Base-by-base conservation (phyloP, 2,797 vertebrate genomes). In the Chiroxiphia lanceolata region DNA sequence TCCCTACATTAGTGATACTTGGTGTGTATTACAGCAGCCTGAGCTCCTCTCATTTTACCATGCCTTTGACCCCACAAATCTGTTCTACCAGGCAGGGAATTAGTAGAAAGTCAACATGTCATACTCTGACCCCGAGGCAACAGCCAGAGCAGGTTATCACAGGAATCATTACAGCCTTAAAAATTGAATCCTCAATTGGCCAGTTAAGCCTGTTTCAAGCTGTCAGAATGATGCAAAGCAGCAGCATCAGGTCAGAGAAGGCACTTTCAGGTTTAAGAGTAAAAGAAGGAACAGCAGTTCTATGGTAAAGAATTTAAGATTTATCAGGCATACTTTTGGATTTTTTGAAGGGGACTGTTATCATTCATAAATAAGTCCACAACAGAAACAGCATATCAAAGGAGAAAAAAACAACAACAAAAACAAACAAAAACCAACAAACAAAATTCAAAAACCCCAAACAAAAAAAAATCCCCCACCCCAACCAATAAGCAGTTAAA, bases 221-320 rank as follows among this genome's bases (percentile, higher is more conserved):
- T 95, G 90, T 81, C 90, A 95, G 75, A 87, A 80, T 89, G 89
- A 92, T 83, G 77, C 83, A 89, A 95, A 94, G 48, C 87, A 90
- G 56, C 50, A 81, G 2, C 63, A 90, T 34, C 65, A 50, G 59
- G 80, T 89, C 82, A 90, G 64, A 87, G 61, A 80, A 68, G 64
- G 29, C 20, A 51, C 69, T 87, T 84, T 77, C 85, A 91, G 74
- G 27, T 91, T 95, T 92, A 75, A 82, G 40, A 69, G 68, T 34
- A 63, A 77, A 84, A 57, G 47, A 68, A 20, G n/a, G 15, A 83
- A 65, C 6, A 83, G 20, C 18, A 86, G n/a, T 26, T 21, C 14
- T 40, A 10, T 57, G 38, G n/a, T 36, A 83, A 74, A 38, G 48
- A 68, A 51, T 70, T 64, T 64, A 60, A 31, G 53, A 50, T 74